These are phyloP conservation scores for Pyxicephalus adspersus DNA, from an alignment of 2,113 vertebrate genomes.

Conservation along the genomic window DNA sequence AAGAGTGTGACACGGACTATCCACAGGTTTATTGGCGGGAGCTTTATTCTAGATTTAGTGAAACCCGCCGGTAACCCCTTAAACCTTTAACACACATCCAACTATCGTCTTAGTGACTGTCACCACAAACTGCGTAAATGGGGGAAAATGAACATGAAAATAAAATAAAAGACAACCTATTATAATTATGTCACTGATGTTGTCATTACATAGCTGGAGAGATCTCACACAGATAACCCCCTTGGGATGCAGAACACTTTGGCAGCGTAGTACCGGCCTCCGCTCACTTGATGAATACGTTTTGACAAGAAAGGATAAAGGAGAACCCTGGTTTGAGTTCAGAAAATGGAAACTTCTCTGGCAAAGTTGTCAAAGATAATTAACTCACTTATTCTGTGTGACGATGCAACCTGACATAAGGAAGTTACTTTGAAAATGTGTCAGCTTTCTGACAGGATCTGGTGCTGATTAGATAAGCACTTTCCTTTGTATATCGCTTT, in stretches of 20 bases:
- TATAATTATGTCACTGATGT: constrained; percentile 74
- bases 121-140: not conserved
- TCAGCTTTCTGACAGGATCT: constrained; percentile 88
- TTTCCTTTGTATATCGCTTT: constrained; percentile 26
- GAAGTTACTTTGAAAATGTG: constrained; percentile 90
- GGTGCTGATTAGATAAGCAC: constrained; percentile 89
- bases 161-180: constrained; percentile 66
- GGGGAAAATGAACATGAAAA: constrained; percentile 61
- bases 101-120: too few species aligned
- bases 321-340: constrained; percentile 80
- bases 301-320: constrained; percentile 83
- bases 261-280: constrained; percentile 80
- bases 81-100: too few species aligned
- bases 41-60: too few species aligned
- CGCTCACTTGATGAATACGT: constrained; percentile 90
- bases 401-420: constrained; percentile 92
- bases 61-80: too few species aligned
- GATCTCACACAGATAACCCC: constrained; percentile 81
- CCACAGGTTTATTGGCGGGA: too few species aligned
- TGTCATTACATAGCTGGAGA: constrained; percentile 75
- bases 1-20: too few species aligned
- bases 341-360: constrained; percentile 93
- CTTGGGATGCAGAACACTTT: constrained; percentile 77
- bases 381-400: constrained; percentile 84
- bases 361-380: constrained; percentile 95